Evolutionary conservation across 2,888 invertebrate genomes (phyloP), one percentile per base, ranked within the genome.

Genomic region (Conistra vaccinii): DNA sequence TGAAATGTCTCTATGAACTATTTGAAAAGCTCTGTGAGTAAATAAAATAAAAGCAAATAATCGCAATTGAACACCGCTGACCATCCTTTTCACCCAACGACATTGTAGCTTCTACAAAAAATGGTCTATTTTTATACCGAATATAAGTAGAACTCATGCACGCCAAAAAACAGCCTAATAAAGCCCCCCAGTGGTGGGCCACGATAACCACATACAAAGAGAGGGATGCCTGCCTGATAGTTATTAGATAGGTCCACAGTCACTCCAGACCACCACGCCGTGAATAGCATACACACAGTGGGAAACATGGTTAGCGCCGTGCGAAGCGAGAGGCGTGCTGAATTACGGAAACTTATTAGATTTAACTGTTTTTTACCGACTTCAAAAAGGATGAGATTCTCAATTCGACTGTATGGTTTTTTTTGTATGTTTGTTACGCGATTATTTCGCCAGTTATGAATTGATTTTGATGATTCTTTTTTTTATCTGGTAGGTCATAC

Each of bases 281-380:
- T 71, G 23, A 71, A 53, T 32, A 51, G 73, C 60, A 23, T n/a
- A 48, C 35, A 58, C 26, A 58, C 70, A 7, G 29, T 20, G 23
- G 26, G 51, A 51, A 70, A 61, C 29, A 39, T 51, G 39, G 51
- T 70, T 60, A 60, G 2, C 23, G n/a, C 17, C 71, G 48, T 17
- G 70, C 29, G 39, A 51, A 35, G 26, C 10, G 4, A 23, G 23
- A 26, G 10, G 26, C 32, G 14, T 29, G 26, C 23, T 48, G 45
- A n/a, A 17, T 48, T 70, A 9, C 1, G 4, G 39, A 35, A 58
- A 48, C 29, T 48, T 29, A n/a, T 20, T n/a, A 23, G n/a, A 29
- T 42, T 26, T 35, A 35, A 7, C 42, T 45, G 20, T 14, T 12
- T n/a, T n/a, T n/a, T n/a, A n/a, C n/a, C n/a, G n/a, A n/a, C n/a